Evolutionary conservation across 2,797 vertebrate genomes (phyloP).

Genomic region (Dryobates pubescens): DNA sequence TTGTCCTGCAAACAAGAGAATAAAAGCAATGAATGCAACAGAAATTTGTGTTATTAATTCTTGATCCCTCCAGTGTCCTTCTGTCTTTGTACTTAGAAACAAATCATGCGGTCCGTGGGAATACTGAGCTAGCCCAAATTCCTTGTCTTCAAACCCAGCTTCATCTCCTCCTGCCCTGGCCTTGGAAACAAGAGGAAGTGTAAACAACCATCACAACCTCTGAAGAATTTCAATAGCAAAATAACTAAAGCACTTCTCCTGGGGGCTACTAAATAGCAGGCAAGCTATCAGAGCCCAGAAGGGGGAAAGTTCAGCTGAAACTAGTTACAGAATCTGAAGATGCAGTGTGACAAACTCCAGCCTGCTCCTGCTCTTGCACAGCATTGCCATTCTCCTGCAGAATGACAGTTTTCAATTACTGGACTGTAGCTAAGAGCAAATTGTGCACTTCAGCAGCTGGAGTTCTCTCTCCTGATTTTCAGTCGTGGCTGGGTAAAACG

Average conservation of each 20-base stretch:
- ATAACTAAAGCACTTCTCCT: conserved; percentile 46
- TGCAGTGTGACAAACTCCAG: conserved; percentile 62
- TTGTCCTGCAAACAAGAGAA: neutral
- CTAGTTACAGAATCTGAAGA: conserved; percentile 54
- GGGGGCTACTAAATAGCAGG: conserved; percentile 62
- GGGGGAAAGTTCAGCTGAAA: conserved; percentile 66
- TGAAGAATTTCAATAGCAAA: conserved; percentile 69
- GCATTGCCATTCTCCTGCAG: conserved; percentile 58
- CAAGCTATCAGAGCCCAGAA: conserved; percentile 56
- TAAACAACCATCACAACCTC: conserved; percentile 27
- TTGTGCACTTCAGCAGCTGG: conserved; percentile 60
- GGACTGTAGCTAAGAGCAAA: conserved; percentile 63
- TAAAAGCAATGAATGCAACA: neutral
- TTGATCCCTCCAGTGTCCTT: neutral
- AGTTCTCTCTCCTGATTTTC: conserved; percentile 57
- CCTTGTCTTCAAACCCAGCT: neutral
- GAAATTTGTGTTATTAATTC: neutral
- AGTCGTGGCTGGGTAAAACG: conserved; percentile 55
- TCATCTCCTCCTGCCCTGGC: neutral
- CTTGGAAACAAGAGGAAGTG: neutral
- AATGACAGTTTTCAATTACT: conserved; percentile 76
- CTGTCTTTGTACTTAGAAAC: neutral
- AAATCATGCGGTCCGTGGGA: neutral
- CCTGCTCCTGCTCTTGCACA: conserved; percentile 8
- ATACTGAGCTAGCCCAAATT: neutral